Percentiles rank a stretch among this genome's conserved stretches.
Evolutionary conservation across 2,113 vertebrate species (phyloP).

Genomic region (Oenanthe oenanthe): DNA sequence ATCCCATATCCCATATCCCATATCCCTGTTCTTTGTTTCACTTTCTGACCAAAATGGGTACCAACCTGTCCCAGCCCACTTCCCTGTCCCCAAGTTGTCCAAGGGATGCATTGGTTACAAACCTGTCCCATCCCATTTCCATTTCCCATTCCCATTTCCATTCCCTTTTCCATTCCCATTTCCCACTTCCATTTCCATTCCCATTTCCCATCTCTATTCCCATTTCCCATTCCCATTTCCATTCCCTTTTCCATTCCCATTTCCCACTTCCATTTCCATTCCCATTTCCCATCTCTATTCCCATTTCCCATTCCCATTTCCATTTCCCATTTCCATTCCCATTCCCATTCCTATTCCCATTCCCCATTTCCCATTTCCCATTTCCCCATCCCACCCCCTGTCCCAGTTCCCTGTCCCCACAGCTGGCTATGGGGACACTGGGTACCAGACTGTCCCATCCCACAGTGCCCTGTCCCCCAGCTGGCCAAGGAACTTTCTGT

Average conservation of each 20-base stretch:
- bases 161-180: no score
- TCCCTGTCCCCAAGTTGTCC: accelerated
- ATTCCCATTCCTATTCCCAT: no score
- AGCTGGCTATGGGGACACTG: background rate
- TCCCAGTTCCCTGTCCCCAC: background rate
- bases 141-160: no score
- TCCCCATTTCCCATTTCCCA: background rate
- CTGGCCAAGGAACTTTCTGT: background rate
- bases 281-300: no score
- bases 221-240: no score
- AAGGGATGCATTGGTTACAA: background rate
- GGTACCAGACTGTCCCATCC: background rate
- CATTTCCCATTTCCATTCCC: no score
- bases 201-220: no score
- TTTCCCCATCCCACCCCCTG: background rate
- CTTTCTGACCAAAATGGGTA: background rate
- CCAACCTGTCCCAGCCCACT: background rate
- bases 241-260: no score
- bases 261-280: no score
- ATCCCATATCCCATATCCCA: background rate
- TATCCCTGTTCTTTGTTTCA: no score
- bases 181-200: no score
- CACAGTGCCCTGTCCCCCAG: background rate
- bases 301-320: no score
- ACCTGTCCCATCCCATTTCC: background rate